phyloP scores from a whole-genome alignment of 2,113 vertebrate species.

The Mormoops blainvillei region DNA sequence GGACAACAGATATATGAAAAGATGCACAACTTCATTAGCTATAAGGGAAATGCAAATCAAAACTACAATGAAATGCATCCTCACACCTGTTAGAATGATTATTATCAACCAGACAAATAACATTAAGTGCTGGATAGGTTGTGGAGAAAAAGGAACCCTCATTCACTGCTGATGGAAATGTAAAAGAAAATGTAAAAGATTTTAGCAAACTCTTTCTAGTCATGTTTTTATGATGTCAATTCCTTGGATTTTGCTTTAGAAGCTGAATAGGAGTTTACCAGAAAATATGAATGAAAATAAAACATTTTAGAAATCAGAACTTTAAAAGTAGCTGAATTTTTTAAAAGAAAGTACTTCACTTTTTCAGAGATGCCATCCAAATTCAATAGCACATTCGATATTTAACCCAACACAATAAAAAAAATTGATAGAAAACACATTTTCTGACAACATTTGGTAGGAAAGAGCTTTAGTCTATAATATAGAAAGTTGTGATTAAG shows the following conservation, averaged over 20 bases:
- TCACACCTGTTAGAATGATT: neutral
- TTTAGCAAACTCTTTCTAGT: neutral
- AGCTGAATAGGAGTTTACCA: neutral
- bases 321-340: neutral
- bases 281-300: neutral
- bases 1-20: neutral
- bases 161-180: neutral
- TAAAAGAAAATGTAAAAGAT: neutral
- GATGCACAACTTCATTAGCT: neutral
- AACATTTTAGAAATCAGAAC: neutral
- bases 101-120: neutral
- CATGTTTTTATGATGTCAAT: neutral
- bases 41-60: neutral
- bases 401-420: neutral
- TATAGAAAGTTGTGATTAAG: neutral
- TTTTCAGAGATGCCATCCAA: neutral
- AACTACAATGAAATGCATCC: neutral
- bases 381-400: rapidly evolving
- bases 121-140: neutral
- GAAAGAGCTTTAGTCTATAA: neutral
- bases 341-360: neutral
- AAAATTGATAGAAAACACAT: neutral
- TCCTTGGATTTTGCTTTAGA: neutral
- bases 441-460: neutral
- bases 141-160: neutral